Evolutionary conservation across 1,140 invertebrate species (phyloP), one percentile per base, ranked within the genome.

Genomic region (Heliothis virescens): DNA sequence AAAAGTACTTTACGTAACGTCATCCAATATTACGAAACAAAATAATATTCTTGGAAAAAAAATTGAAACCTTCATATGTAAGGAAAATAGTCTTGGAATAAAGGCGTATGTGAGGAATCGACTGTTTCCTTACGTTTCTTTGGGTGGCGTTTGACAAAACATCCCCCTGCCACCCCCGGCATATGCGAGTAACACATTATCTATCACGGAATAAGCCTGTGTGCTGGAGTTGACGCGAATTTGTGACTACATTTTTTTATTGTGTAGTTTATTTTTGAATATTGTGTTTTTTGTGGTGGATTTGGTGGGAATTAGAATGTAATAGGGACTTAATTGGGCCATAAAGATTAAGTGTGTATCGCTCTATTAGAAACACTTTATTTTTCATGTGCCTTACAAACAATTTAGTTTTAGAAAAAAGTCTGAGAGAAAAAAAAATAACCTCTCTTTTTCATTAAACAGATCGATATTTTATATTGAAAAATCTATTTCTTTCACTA

Each of bases 141-240:
- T 75, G 85, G 82, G 86, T 88, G 87, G 84, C 88, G 69, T 92
- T 91, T 92, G 92, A 92, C 90, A 92, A 91, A 91, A 91, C 90
- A 90, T 84, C 88, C 89, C 87, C 83, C 84, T 74, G 82, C 84
- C 80, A 26, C 81, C 77, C 83, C 67, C 81, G 83, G 83, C 86
- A 88, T 87, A 89, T 90, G 90, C 83, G 89, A 90, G 92, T 90
- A 90, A 89, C 89, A 92, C 90, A 90, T 93, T 93, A 94, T 91
- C 91, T 92, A 92, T 92, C 91, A 89, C 83, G 81, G 82, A 86
- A 86, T 85, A 86, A 83, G 84, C 73, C 53, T 75, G 62, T 65
- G 55, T 18, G 63, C 10, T 53, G 72, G 90, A 92, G 92, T 81
- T 55, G 86, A 21, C 50, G 18, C 9, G 34, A 41, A 41, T 9